Evolutionary conservation across 2,888 invertebrate genomes (phyloP).

Genomic region (Macaria liturata): DNA sequence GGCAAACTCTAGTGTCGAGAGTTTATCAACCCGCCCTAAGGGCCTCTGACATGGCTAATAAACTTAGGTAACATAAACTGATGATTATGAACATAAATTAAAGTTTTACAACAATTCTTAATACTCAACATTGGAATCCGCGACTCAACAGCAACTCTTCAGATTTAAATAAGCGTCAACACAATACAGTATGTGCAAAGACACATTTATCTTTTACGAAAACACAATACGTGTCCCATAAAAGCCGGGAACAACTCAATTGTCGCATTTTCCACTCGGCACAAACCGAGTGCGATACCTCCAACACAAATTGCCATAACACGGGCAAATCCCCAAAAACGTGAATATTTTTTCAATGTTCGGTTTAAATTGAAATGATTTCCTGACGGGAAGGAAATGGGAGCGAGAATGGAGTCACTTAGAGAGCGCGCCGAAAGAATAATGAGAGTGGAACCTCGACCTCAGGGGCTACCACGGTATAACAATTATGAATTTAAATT

Average conservation of each 20-base stretch:
- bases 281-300: constrained; percentile 1
- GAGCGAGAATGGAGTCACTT: constrained; percentile 71
- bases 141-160: no score
- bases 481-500: no score
- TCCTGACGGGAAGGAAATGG: constrained; percentile 69
- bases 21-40: no score
- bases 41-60: no score
- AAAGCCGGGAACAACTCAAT: constrained; percentile 4
- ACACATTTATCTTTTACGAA: neutral
- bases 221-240: neutral
- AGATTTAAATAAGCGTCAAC: no score
- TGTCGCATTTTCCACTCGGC: neutral
- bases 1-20: no score
- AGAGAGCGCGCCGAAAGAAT: constrained; percentile 65
- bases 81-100: no score
- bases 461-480: constrained; percentile 24
- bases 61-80: no score
- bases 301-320: constrained; percentile 31
- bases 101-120: no score
- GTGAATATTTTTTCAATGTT: constrained; percentile 59
- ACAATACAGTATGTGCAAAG: no score
- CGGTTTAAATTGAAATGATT: constrained; percentile 67
- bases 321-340: constrained; percentile 40
- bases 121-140: no score
- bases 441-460: constrained; percentile 57